Percentiles rank a stretch among this genome's conserved stretches.
phyloP scores from a whole-genome alignment of 92 coral and sea anemone species.

The Porites evermanni region DNA sequence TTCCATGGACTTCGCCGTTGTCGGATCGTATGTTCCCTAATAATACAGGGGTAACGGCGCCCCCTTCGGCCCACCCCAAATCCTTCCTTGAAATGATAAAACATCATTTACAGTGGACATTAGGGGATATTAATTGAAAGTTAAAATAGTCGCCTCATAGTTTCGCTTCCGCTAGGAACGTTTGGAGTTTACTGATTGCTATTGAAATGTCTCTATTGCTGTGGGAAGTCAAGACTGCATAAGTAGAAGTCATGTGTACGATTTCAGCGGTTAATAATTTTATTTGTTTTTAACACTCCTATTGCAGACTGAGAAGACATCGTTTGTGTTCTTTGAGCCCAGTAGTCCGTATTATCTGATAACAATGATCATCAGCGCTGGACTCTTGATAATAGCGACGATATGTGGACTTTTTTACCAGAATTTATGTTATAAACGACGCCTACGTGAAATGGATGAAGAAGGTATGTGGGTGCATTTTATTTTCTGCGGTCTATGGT shows the following conservation, averaged over 20 bases:
- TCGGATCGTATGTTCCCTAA: too few relatives aligned
- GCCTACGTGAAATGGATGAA: not conserved
- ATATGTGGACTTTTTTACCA: constrained; percentile 36
- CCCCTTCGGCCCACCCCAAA: too few relatives aligned
- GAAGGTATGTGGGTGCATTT: constrained; percentile 9
- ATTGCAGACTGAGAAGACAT: constrained; percentile 6
- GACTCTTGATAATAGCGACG: not conserved
- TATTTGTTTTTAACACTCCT: not conserved
- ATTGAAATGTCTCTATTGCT: too few relatives aligned
- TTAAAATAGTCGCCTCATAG: too few relatives aligned
- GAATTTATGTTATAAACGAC: constrained; percentile 2
- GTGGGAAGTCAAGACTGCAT: not conserved
- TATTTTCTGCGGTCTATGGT: too few relatives aligned
- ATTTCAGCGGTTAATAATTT: not conserved
- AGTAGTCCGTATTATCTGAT: constrained; percentile 27
- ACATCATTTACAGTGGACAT: too few relatives aligned
- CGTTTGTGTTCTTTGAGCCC: constrained; percentile 35
- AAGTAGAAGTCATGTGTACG: not conserved
- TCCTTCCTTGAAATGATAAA: too few relatives aligned
- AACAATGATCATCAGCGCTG: constrained; percentile 14
- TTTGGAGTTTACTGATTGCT: too few relatives aligned
- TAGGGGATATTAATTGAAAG: too few relatives aligned
- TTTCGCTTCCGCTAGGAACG: too few relatives aligned
- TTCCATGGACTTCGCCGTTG: too few relatives aligned
- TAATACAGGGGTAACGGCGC: too few relatives aligned